Percentiles rank a stretch among this genome's conserved stretches.
These are phyloP conservation scores for Dreissena polymorpha DNA, from an alignment of 1,140 invertebrate species.

Conservation along the genomic window DNA sequence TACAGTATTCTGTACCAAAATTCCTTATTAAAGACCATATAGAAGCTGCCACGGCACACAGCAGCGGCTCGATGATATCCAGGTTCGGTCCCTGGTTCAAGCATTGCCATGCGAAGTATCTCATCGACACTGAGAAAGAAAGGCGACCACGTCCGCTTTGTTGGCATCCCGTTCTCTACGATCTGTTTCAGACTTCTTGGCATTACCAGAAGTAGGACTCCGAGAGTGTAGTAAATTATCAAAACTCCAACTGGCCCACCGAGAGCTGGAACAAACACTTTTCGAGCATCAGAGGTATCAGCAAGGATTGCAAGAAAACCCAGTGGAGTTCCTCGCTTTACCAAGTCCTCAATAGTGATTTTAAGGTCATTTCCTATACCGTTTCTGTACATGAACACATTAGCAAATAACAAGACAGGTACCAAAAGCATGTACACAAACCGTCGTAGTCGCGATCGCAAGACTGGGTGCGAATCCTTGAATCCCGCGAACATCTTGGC, in stretches of 20 bases:
- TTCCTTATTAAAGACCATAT: constrained; percentile 8
- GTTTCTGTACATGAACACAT: constrained; percentile 1
- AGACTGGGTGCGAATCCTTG: neutral
- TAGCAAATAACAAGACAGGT: constrained; percentile 16
- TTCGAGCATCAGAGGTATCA: neutral
- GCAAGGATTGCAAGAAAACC: constrained; percentile 26
- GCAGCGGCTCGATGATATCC: constrained; percentile 13
- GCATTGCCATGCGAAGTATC: constrained; percentile 11
- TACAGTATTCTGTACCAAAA: constrained; percentile 15
- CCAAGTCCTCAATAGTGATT: constrained; percentile 3
- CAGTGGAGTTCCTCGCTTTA: constrained; percentile 4
- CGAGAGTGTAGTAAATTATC: constrained; percentile 13
- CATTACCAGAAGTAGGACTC: constrained; percentile 13
- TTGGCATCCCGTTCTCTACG: constrained; percentile 31
- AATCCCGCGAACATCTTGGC: neutral
- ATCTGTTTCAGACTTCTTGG: constrained; percentile 35
- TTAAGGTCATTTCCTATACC: neutral
- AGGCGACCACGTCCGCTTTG: neutral
- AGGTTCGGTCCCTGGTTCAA: neutral
- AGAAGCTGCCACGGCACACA: constrained; percentile 2
- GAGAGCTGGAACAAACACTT: constrained; percentile 29
- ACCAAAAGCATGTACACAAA: constrained; percentile 1
- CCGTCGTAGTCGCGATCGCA: constrained; percentile 4
- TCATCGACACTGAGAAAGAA: constrained; percentile 14
- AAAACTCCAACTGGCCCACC: constrained; percentile 25